Evolutionary conservation across 1,140 invertebrate species (phyloP), one percentile per base, ranked within the genome.

Genomic region (Trachymyrmex septentrionalis): DNA sequence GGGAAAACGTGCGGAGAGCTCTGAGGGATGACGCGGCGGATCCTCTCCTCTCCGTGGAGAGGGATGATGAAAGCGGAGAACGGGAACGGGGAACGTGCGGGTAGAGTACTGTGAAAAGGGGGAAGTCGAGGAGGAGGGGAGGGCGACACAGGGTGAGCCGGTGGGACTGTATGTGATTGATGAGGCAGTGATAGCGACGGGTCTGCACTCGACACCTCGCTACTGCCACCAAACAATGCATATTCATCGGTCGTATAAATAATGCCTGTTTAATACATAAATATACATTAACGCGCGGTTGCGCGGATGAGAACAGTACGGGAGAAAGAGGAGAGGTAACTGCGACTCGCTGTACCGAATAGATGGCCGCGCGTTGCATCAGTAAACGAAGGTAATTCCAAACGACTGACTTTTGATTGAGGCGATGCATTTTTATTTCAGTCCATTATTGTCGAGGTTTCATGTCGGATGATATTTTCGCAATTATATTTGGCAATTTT

Each of bases 221-320:
- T 91, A 94, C 92, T 94, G 93, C 93, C 93, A 92, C 93, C 91
- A 91, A 94, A 94, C 93, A 95, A 95, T 95, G 94, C 94, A 95
- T 95, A 95, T 95, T 95, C 94, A 95, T 95, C 93, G 92, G 92
- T 90, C 88, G 92, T 95, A 95, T 94, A 94, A 95, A 94, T 95
- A 95, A 95, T 95, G 93, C 92, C 93, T 94, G 93, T 95, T 95
- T 95, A 95, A 95, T 95, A 94, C 93, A 94, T 95, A 94, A 94
- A 95, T 94, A 94, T 94, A 95, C 92, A 92, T 93, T 92, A 92
- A 91, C 89, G 87, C 86, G 64, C 16, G 72, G 38, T 21, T 53
- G 57, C 38, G 53, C 14, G 16, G n/a, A 21, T 30, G 38, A 7
- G 78, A n/a, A n/a, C 2, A 24, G 12, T 7, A n/a, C 2, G 55